Evolutionary conservation across 2,797 vertebrate species (phyloP).

Genomic region (Buphagus erythrorhynchus): DNA sequence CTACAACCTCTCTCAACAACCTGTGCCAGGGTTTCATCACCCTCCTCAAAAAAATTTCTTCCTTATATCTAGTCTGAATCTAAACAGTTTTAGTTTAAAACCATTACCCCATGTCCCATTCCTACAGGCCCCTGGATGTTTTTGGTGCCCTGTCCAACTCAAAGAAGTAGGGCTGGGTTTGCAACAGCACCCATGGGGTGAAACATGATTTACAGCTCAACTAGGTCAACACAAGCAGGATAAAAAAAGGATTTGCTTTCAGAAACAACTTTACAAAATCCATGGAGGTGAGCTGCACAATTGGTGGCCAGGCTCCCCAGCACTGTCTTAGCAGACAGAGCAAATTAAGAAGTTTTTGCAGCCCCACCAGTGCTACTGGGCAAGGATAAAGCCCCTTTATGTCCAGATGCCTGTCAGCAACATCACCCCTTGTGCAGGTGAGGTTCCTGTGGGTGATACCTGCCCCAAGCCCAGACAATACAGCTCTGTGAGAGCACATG

Average conservation of each 20-base stretch:
- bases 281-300: neutral
- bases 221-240: neutral
- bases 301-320: neutral
- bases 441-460: neutral
- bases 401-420: neutral
- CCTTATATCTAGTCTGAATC: neutral
- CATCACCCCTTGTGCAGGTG: neutral
- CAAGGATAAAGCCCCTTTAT: neutral
- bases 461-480: neutral
- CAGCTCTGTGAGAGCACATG: neutral
- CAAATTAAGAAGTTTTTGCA: neutral
- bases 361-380: neutral
- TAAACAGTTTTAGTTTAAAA: neutral
- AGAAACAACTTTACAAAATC: neutral
- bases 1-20: neutral
- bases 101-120: too few species aligned
- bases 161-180: neutral
- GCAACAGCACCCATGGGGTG: neutral
- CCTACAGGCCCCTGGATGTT: neutral
- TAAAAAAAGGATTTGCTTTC: neutral
- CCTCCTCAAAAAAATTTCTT: neutral
- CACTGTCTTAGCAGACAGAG: accelerated
- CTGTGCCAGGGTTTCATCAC: neutral
- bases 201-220: neutral
- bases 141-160: neutral